These are phyloP conservation scores for Collichthys lucidus DNA, from an alignment of 2,113 vertebrate species.

Conservation along the genomic window DNA sequence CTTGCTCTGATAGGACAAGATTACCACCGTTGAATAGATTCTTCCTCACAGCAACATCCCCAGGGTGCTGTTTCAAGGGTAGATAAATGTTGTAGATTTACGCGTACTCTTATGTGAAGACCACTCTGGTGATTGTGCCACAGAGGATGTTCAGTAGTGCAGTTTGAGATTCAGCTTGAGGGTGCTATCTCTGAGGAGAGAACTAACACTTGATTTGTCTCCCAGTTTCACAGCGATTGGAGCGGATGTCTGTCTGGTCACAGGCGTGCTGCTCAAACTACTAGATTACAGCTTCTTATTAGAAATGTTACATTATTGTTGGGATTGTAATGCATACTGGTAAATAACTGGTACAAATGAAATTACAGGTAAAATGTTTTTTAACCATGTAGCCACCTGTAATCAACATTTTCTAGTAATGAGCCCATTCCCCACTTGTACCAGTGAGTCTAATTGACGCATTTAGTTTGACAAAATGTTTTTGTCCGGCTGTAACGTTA, in stretches of 20 bases:
- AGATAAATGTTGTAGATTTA: neutral
- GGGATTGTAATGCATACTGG: neutral
- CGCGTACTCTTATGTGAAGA: neutral
- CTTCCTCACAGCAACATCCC: neutral
- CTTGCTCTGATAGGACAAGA: constrained; percentile 16
- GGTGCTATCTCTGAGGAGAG: constrained; percentile 12
- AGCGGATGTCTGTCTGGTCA: neutral
- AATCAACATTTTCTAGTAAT: neutral
- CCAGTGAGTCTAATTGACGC: constrained; percentile 49
- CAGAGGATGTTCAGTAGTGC: neutral
- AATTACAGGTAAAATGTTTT: neutral
- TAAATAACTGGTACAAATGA: neutral
- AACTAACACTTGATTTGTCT: constrained; percentile 23
- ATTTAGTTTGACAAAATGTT: constrained; percentile 62
- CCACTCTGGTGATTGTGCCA: neutral
- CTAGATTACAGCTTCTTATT: neutral
- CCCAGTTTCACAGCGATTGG: constrained; percentile 12
- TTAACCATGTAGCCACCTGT: neutral
- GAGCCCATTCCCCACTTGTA: neutral
- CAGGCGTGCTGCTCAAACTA: constrained; percentile 8
- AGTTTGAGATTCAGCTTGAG: constrained; percentile 15
- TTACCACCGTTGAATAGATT: constrained; percentile 5
- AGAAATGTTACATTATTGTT: neutral
- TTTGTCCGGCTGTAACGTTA: constrained; percentile 54
- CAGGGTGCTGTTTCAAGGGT: constrained; percentile 20